Conservation (phyloP, 2,113 vertebrate species). For the Hippolais icterina region DNA sequence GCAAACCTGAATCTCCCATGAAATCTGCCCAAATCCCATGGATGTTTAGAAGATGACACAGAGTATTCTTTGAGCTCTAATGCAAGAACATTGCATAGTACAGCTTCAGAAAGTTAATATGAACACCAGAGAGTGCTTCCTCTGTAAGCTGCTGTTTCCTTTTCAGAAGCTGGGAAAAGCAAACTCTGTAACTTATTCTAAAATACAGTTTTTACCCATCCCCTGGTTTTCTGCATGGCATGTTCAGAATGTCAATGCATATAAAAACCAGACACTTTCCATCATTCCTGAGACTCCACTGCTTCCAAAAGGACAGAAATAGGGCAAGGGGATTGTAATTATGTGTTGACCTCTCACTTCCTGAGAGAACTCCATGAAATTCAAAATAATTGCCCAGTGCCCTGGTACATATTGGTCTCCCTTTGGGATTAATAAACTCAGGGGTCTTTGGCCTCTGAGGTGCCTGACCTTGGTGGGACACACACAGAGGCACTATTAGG, state of each 20-base stretch:
- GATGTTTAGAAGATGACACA: background rate
- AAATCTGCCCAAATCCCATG: background rate
- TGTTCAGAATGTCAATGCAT: background rate
- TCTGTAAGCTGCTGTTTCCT: background rate
- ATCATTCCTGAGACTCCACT: background rate
- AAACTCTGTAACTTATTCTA: background rate
- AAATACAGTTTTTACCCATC: background rate
- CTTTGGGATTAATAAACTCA: background rate
- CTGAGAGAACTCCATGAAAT: background rate
- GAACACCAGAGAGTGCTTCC: background rate
- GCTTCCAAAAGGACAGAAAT: background rate
- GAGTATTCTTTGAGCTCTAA: background rate
- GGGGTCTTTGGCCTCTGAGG: background rate
- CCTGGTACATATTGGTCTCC: background rate
- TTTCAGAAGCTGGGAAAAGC: background rate
- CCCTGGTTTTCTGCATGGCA: background rate
- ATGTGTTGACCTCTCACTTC: background rate
- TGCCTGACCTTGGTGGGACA: background rate
- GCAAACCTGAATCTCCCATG: background rate
- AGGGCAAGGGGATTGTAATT: background rate
- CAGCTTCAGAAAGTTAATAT: background rate
- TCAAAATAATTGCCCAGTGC: background rate
- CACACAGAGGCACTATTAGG: background rate
- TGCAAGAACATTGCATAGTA: background rate
- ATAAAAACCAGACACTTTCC: background rate